Percentiles rank a stretch among this genome's conserved stretches.
Evolutionary conservation across 1,140 invertebrate species (phyloP).

Genomic region (Acromyrmex charruanus): DNA sequence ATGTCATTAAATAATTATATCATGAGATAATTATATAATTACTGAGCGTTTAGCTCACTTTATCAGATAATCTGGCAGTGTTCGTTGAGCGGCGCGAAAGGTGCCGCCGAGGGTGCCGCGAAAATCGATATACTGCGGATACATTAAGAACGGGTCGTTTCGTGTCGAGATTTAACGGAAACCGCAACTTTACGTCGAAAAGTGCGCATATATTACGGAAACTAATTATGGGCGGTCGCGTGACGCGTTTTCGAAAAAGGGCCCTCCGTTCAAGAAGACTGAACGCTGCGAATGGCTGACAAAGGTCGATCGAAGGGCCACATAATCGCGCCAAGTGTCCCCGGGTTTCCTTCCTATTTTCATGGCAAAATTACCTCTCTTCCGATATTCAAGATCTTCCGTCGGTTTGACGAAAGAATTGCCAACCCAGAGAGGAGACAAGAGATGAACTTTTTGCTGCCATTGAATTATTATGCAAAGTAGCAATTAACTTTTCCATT

Average conservation of each 20-base stretch:
- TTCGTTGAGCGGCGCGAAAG: slow-evolving; percentile 16
- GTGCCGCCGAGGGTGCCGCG: slow-evolving; percentile 17
- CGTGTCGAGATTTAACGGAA: slow-evolving; percentile 52
- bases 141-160: slow-evolving; percentile 51
- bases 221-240: slow-evolving; percentile 44
- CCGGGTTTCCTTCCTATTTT: slow-evolving; percentile 44
- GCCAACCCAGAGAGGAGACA: slow-evolving; percentile 38
- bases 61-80: slow-evolving; percentile 41
- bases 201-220: slow-evolving; percentile 42
- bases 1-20: slow-evolving; percentile 8
- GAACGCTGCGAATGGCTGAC: slow-evolving; percentile 10
- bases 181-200: slow-evolving; percentile 46
- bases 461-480: slow-evolving; percentile 82
- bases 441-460: slow-evolving; percentile 59
- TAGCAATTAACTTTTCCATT: slow-evolving; percentile 79
- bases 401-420: slow-evolving; percentile 51
- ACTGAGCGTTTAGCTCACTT: slow-evolving; percentile 14
- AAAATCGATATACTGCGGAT: slow-evolving; percentile 51
- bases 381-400: slow-evolving; percentile 67
- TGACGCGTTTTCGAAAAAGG: slow-evolving; percentile 39
- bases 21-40: slow-evolving; percentile 34
- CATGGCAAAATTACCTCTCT: slow-evolving; percentile 65
- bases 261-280: background rate
- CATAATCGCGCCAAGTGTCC: slow-evolving; percentile 67
- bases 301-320: slow-evolving; percentile 44